phyloP scores from a whole-genome alignment of 2,797 vertebrate genomes.

The Australoheros facetus region DNA sequence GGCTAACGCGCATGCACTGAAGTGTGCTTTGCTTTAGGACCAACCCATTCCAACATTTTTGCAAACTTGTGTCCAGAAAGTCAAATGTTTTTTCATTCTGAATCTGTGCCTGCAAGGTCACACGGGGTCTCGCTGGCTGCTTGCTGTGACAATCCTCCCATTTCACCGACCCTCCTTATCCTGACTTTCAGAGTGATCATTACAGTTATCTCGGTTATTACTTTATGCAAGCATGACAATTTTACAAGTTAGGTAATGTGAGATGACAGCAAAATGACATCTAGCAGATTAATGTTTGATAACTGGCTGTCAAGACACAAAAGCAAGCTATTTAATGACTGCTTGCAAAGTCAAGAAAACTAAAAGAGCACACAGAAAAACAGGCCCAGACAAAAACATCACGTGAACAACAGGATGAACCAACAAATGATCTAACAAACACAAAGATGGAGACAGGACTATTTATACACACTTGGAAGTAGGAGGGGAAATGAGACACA shows the following conservation, averaged over 20 bases:
- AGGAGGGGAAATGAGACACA: neutral
- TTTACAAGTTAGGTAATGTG: neutral
- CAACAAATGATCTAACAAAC: neutral
- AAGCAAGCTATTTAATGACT: rapidly evolving
- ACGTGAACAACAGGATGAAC: neutral
- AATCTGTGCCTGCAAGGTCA: neutral
- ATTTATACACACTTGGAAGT: neutral
- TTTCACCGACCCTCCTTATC: neutral
- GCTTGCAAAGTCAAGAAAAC: neutral
- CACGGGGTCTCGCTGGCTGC: neutral
- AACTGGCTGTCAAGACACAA: neutral
- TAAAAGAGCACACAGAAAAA: neutral
- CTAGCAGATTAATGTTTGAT: neutral
- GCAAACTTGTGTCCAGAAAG: neutral
- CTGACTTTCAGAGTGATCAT: neutral
- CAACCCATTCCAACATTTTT: neutral
- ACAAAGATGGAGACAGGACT: neutral
- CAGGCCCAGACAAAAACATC: too few species aligned
- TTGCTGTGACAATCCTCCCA: neutral
- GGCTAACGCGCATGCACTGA: neutral
- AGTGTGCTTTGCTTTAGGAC: neutral
- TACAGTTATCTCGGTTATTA: neutral
- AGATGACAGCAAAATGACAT: neutral
- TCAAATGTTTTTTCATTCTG: neutral
- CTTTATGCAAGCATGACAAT: neutral